These are phyloP conservation scores for Dicycla oo DNA, from an alignment of 2,888 invertebrate genomes.

Conservation along the genomic window DNA sequence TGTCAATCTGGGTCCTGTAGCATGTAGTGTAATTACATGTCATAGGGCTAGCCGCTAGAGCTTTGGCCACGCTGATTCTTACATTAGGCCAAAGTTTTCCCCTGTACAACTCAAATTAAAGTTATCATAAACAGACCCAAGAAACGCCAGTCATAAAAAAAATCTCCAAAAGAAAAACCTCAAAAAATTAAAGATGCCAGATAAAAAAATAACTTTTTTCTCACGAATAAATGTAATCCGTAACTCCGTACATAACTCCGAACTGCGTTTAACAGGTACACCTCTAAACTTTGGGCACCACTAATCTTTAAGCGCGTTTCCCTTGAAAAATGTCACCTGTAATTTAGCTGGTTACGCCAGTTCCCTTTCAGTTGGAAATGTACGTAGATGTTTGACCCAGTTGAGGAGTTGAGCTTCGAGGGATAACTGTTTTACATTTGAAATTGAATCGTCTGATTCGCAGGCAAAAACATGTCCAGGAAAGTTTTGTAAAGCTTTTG, in stretches of 20 bases:
- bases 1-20: not conserved
- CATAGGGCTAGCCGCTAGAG: no score
- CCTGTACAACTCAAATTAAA: constrained; percentile 17
- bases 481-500: not conserved
- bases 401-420: constrained; percentile 42
- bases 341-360: constrained; percentile 70
- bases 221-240: constrained; percentile 40
- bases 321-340: constrained; percentile 73
- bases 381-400: constrained; percentile 69
- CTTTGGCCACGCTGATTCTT: not conserved
- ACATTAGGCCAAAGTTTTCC: not conserved
- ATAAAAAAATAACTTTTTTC: constrained; percentile 25
- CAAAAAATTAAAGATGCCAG: constrained; percentile 1
- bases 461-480: constrained; percentile 18
- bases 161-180: not conserved
- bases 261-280: constrained; percentile 59
- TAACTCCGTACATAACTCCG: constrained; percentile 31
- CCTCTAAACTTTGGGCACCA: constrained; percentile 53
- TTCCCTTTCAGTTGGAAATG: constrained; percentile 57
- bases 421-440: constrained; percentile 52
- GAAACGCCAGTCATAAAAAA: constrained; percentile 3
- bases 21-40: no score
- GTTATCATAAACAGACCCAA: not conserved
- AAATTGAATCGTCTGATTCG: constrained; percentile 48
- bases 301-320: constrained; percentile 67